Evolutionary conservation across 2,888 invertebrate species (phyloP).

Genomic region (Ferrisia virgata): DNA sequence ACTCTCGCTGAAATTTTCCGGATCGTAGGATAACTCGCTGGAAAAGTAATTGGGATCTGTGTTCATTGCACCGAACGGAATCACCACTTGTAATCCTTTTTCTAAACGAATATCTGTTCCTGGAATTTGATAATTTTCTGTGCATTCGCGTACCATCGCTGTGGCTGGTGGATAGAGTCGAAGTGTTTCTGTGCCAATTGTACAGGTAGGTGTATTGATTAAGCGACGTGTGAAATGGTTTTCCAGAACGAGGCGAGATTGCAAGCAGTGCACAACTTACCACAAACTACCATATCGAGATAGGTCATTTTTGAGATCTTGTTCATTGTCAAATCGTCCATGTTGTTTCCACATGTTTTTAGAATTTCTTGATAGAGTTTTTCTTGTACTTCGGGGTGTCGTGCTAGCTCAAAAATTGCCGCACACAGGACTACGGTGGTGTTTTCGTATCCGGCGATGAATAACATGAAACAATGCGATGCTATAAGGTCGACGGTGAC

Average conservation of each 20-base stretch:
- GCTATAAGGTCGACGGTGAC: conserved; percentile 55
- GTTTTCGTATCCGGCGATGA: conserved; percentile 59
- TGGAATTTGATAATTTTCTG: conserved; percentile 11
- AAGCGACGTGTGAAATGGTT: no score
- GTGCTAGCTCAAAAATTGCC: conserved; percentile 59
- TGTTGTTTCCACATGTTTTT: conserved; percentile 53
- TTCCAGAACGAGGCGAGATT: no score
- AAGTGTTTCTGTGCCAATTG: conserved; percentile 49
- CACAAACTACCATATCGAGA: conserved; percentile 58
- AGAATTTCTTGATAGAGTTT: conserved; percentile 57
- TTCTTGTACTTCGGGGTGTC: conserved; percentile 56
- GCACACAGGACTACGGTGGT: conserved; percentile 60
- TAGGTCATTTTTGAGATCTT: conserved; percentile 57
- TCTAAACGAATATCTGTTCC: conserved; percentile 1
- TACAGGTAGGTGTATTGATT: neutral
- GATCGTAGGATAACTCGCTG: neutral
- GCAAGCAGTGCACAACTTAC: conserved; percentile 53
- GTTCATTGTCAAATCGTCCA: conserved; percentile 55
- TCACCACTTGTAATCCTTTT: conserved; percentile 17
- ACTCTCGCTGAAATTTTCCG: conserved; percentile 25
- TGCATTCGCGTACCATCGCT: conserved; percentile 14
- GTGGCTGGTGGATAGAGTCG: conserved; percentile 31
- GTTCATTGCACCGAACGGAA: conserved; percentile 22
- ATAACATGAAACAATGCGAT: conserved; percentile 57
- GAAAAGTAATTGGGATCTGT: neutral